Evolutionary conservation across 2,113 vertebrate species (phyloP).

Genomic region (Columba livia): DNA sequence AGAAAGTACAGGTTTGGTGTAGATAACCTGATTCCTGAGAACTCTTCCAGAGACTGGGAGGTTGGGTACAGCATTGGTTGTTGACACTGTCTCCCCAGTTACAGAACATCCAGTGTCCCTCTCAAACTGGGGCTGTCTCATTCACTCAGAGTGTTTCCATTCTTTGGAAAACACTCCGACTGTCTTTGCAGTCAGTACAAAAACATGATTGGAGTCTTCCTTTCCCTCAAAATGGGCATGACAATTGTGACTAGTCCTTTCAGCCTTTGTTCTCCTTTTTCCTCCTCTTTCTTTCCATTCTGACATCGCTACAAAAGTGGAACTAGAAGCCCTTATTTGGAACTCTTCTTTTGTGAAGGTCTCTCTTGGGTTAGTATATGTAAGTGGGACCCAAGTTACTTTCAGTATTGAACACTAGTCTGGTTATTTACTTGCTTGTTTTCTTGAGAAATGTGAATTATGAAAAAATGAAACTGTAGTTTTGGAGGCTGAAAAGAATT

Average conservation of each 20-base stretch:
- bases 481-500: not conserved
- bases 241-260: not conserved
- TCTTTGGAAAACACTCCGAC: not conserved
- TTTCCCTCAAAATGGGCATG: not conserved
- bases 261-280: not conserved
- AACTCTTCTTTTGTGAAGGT: not conserved
- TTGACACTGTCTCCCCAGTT: not conserved
- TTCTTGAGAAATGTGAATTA: not conserved
- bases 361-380: not conserved
- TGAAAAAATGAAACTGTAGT: not conserved
- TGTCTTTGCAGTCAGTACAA: not conserved
- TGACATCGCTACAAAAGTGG: not conserved
- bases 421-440: not conserved
- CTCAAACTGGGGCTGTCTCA: not conserved
- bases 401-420: not conserved
- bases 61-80: not conserved
- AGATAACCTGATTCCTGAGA: not conserved
- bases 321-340: not conserved
- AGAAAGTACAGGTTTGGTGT: not conserved
- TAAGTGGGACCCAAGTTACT: not conserved
- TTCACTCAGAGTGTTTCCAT: rapidly evolving
- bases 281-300: not conserved
- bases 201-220: not conserved
- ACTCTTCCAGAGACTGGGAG: not conserved
- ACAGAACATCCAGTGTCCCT: not conserved